phyloP scores from a whole-genome alignment of 2,888 invertebrate species.

The Tetrapedia diversipes region DNA sequence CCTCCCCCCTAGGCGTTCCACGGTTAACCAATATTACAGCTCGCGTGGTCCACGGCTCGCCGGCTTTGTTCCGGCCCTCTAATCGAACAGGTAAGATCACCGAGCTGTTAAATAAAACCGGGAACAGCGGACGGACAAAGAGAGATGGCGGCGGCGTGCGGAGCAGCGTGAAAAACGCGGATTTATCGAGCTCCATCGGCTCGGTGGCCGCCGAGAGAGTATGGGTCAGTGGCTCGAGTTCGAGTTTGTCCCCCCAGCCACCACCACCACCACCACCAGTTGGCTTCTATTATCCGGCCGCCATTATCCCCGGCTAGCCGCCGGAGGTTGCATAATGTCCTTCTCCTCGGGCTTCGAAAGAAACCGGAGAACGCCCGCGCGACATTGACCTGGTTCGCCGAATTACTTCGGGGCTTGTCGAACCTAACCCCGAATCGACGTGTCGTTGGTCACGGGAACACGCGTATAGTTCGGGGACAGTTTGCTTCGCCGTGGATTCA shows the following conservation, averaged over 20 bases:
- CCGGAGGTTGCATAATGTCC: conserved; percentile 44
- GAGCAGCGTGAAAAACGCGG: conserved; percentile 37
- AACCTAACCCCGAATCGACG: conserved; percentile 2
- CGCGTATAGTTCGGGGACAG: too few relatives aligned
- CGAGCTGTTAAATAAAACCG: conserved; percentile 43
- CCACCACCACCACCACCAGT: too few relatives aligned
- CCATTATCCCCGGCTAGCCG: conserved; percentile 23
- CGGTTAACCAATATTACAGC: neutral
- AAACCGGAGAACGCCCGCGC: conserved; percentile 46
- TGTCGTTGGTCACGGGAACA: neutral
- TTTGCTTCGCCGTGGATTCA: too few relatives aligned
- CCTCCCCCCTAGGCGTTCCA: neutral
- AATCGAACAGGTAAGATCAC: conserved; percentile 35
- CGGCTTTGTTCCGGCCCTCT: conserved; percentile 17
- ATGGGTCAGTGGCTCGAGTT: conserved; percentile 44
- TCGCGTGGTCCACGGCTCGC: too few relatives aligned
- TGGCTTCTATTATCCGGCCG: conserved; percentile 25
- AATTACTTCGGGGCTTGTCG: conserved; percentile 46
- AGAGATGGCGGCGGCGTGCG: conserved; percentile 7
- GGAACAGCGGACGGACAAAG: conserved; percentile 18
- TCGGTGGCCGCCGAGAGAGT: conserved; percentile 22
- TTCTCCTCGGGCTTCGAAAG: conserved; percentile 10
- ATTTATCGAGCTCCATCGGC: conserved; percentile 44
- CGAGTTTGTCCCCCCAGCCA: conserved; percentile 38
- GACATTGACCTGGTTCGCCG: conserved; percentile 64